phyloP scores from a whole-genome alignment of 2,113 vertebrate species.

The Marcusenius ussheri region DNA sequence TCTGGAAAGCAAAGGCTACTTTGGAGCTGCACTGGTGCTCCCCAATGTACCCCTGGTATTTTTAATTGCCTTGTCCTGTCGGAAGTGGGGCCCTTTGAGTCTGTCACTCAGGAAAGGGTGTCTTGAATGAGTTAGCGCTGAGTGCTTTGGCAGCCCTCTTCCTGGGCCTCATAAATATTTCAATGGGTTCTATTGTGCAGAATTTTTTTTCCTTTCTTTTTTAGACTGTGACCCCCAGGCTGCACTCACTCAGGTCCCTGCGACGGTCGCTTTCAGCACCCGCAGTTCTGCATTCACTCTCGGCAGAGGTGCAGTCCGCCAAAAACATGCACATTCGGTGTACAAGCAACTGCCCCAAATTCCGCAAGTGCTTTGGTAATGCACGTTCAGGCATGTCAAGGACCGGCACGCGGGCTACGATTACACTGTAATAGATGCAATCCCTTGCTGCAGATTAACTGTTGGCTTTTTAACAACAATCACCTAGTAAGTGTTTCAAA shows the following conservation, averaged over 20 bases:
- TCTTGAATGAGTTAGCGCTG: background rate
- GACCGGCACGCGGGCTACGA: background rate
- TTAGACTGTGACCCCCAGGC: background rate
- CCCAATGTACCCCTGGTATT: background rate
- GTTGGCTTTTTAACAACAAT: background rate
- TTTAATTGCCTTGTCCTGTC: background rate
- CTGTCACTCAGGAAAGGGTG: conserved; percentile 12
- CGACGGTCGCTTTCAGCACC: background rate
- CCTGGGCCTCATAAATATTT: conserved; percentile 8
- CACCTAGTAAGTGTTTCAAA: background rate
- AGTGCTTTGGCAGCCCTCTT: background rate
- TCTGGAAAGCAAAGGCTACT: background rate
- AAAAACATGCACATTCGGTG: background rate
- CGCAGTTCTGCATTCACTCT: background rate
- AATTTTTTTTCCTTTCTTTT: background rate
- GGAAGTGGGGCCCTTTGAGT: background rate
- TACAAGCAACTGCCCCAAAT: background rate
- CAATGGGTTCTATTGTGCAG: background rate
- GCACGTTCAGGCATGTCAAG: conserved; percentile 10
- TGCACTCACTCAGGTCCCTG: background rate
- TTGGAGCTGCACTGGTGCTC: background rate
- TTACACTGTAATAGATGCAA: background rate
- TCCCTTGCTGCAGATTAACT: background rate
- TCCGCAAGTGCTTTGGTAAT: conserved; percentile 9
- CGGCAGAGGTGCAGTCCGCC: background rate